Base-by-base conservation (phyloP, 2,888 invertebrate genomes). In the Scaeva pyrastri region DNA sequence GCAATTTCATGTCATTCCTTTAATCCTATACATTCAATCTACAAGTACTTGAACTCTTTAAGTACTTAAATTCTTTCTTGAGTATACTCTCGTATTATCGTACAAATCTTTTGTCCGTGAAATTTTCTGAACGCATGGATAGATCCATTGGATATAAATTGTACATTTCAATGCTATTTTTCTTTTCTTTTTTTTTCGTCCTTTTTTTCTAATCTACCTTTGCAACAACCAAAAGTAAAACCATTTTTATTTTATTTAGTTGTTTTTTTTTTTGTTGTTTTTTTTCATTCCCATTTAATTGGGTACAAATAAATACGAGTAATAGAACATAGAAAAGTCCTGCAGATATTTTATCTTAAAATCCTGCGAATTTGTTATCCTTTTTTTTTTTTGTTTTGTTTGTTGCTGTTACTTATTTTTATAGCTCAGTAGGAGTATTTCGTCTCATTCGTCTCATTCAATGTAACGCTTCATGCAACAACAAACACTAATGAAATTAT, bases 301-400 rank as follows among this genome's bases (percentile, higher is more conserved):
- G 79, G 79, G 66, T 75, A 64, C 70, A 73, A 78, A 83, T 71
- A 66, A 58, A 36, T 58, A 56, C 10, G 19, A 3, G 8, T 16
- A 56, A 0, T 1, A 31, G 10, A 26, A n/a, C 2, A 58, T 12
- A 84, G 68, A 21, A 74, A 50, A 50, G 50, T 84, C 74, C 19
- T 58, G 71, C 64, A 74, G 73, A 80, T 68, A 68, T 80, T 85
- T 80, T 76, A 85, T 68, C 84, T 66, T 64, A 36, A 58, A 68
- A 55, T 68, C 58, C 74, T 31, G 45, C 8, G 62, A 70, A 52
- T 70, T 68, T 39, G 52, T 36, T 58, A 19, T 52, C 52, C 23
- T 12, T 56, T 66, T 41, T 45, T 64, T 23, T 21, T 41, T 39
- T 50, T 19, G 7, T 50, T 21, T 23, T 55, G 19, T 16, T 48